These are phyloP conservation scores for Lepus europaeus DNA, from an alignment of 2,113 vertebrate species.

Conservation along the genomic window DNA sequence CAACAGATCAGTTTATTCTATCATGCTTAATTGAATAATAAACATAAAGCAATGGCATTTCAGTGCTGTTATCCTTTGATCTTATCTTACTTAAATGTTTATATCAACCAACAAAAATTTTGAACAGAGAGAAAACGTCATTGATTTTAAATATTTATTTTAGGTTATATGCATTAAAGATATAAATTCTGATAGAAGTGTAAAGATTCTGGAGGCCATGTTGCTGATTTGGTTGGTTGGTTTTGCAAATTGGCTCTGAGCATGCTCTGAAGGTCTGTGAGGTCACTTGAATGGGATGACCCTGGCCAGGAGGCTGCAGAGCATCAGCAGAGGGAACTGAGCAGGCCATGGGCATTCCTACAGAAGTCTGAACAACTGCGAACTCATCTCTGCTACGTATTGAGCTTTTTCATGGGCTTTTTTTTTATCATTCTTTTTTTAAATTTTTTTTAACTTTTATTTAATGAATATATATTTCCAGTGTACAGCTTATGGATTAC, in stretches of 20 bases:
- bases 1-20: constrained; percentile 26
- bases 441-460: too few species aligned
- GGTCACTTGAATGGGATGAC: neutral
- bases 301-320: neutral
- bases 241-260: neutral
- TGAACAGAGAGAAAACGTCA: neutral
- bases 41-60: constrained; percentile 27
- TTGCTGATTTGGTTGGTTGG: neutral
- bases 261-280: neutral
- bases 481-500: too few species aligned
- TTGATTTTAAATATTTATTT: constrained; percentile 57
- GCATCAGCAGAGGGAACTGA: neutral
- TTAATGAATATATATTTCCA: too few species aligned
- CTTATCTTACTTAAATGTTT: neutral
- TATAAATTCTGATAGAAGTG: neutral
- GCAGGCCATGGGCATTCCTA: neutral
- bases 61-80: constrained; percentile 25
- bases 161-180: constrained; percentile 3
- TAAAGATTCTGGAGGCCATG: constrained; percentile 15
- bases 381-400: constrained; percentile 40
- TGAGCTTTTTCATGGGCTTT: neutral
- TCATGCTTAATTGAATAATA: constrained; percentile 36
- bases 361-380: neutral
- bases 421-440: too few species aligned
- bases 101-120: constrained; percentile 22